Percentiles rank a stretch among this genome's conserved stretches.
phyloP scores from a whole-genome alignment of 2,113 vertebrate genomes.

The Gallinago jamesoni region DNA sequence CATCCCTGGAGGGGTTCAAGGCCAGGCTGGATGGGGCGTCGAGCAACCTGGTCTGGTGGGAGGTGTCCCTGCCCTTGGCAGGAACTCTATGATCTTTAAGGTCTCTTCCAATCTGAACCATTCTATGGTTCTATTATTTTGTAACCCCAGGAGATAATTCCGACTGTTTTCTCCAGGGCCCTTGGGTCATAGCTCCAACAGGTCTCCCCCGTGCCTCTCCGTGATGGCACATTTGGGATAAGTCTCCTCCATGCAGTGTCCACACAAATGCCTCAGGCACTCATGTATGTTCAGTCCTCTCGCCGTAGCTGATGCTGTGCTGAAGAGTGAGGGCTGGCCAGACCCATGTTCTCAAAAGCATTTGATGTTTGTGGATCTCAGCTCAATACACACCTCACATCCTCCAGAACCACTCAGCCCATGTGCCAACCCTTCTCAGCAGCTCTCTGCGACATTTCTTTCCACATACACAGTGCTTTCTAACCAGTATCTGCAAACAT shows the following conservation, averaged over 20 bases:
- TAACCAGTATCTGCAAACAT: background rate
- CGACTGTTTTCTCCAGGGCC: background rate
- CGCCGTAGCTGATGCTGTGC: accelerated
- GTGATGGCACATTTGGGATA: background rate
- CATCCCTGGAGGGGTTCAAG: no score
- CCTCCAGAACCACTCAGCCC: background rate
- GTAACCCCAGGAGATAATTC: background rate
- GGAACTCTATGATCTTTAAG: no score
- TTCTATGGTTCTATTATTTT: background rate
- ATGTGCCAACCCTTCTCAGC: accelerated
- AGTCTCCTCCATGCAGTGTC: background rate
- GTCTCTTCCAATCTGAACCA: no score
- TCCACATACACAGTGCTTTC: background rate
- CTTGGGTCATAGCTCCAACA: accelerated
- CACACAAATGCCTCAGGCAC: background rate
- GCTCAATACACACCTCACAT: background rate
- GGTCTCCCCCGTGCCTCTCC: background rate
- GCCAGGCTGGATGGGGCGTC: no score
- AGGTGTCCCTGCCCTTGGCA: no score
- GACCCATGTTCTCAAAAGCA: accelerated
- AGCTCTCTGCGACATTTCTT: background rate
- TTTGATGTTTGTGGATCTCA: background rate
- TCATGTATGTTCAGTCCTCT: accelerated
- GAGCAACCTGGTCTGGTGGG: no score
- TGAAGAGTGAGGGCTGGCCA: background rate